phyloP scores from a whole-genome alignment of 2,888 invertebrate genomes.

The Ophion slaviceki region DNA sequence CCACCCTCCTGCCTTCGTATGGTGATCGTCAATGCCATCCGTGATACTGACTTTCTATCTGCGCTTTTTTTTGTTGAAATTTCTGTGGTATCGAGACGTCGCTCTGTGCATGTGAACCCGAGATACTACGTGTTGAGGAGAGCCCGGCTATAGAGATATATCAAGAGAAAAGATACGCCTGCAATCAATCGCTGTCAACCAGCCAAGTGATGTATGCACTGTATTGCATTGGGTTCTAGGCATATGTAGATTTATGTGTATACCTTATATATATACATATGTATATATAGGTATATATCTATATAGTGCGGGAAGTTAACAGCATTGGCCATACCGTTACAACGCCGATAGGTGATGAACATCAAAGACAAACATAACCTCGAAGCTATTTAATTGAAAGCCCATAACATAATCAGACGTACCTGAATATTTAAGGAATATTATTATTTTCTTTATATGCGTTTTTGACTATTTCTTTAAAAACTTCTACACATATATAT shows the following conservation, averaged over 20 bases:
- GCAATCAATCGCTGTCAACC: slow-evolving; percentile 32
- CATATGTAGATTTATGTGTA: background rate
- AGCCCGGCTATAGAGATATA: background rate
- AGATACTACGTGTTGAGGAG: background rate
- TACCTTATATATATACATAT: background rate
- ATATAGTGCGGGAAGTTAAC: background rate
- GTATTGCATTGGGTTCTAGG: slow-evolving; percentile 13
- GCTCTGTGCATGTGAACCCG: background rate
- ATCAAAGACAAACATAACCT: background rate
- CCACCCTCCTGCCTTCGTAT: background rate
- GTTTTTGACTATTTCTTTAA: no score
- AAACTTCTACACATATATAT: no score
- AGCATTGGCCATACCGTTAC: background rate
- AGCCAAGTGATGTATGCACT: slow-evolving; percentile 22
- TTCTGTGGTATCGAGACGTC: background rate
- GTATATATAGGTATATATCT: background rate
- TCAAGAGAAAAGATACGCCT: slow-evolving; percentile 7
- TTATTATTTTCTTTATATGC: no score
- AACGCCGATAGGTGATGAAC: background rate
- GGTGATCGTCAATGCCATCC: background rate
- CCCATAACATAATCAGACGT: no score
- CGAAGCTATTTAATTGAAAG: background rate
- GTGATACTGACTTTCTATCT: background rate
- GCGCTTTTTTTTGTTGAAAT: background rate
- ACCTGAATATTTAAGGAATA: no score